Evolutionary conservation across 1,140 invertebrate genomes (phyloP).

Genomic region (Ips nitidus): DNA sequence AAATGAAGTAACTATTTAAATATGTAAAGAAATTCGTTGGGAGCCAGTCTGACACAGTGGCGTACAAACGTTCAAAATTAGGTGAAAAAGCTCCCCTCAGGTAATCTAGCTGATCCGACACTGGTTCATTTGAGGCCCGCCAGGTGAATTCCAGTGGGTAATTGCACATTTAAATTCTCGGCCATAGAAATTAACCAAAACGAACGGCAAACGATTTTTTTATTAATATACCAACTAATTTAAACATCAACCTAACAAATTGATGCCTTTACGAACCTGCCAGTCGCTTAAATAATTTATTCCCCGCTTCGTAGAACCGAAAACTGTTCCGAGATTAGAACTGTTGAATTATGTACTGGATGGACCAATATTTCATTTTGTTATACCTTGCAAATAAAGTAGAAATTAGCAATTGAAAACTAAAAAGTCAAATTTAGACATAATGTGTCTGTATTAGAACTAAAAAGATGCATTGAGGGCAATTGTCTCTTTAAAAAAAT

Average conservation of each 20-base stretch:
- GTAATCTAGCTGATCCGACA: no score
- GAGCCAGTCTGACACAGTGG: not conserved
- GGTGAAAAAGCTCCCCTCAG: no score
- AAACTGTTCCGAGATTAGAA: no score
- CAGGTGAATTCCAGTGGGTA: conserved; percentile 9
- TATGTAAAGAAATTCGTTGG: conserved; percentile 8
- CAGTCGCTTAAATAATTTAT: no score
- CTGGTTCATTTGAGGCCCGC: not conserved
- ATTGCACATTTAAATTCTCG: conserved; percentile 12
- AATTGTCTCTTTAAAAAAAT: no score
- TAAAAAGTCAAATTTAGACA: no score
- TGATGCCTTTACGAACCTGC: not conserved
- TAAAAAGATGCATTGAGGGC: no score
- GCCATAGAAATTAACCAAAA: not conserved
- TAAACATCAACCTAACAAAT: conserved; percentile 16
- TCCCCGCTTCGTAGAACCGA: not conserved
- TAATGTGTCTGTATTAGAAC: no score
- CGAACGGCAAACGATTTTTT: not conserved
- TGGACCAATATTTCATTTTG: no score
- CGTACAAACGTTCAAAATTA: not conserved
- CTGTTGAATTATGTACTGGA: no score
- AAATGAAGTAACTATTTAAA: conserved; percentile 11
- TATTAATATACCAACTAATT: conserved; percentile 20
- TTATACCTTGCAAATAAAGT: no score
- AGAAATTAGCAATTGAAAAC: no score